These are phyloP conservation scores for Menidia menidia DNA, from an alignment of 2,797 vertebrate genomes.

Conservation along the genomic window DNA sequence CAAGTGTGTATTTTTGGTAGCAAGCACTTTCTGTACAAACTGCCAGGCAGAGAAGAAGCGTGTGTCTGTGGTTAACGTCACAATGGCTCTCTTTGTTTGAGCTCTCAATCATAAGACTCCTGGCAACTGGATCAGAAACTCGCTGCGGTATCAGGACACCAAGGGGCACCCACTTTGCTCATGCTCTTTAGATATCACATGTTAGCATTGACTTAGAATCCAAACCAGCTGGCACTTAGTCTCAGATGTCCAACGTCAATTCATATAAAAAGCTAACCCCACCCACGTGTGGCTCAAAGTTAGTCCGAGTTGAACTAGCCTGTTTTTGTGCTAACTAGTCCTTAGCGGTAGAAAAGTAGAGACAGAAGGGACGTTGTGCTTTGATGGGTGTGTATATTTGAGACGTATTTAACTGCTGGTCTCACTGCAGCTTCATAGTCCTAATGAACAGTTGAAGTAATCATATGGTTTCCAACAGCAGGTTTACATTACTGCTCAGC, in stretches of 20 bases:
- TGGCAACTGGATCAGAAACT: constrained; percentile 53
- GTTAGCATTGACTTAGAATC: not conserved
- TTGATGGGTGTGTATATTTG: constrained; percentile 9
- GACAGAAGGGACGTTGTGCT: constrained; percentile 16
- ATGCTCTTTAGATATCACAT: not conserved
- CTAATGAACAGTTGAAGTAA: constrained; percentile 39
- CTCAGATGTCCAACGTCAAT: not conserved
- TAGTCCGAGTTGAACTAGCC: constrained; percentile 6
- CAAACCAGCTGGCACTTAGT: constrained; percentile 1
- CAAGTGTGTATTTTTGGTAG: constrained; percentile 3
- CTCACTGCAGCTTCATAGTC: constrained; percentile 13
- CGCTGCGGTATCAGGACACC: constrained; percentile 61
- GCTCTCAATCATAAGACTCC: constrained; percentile 67
- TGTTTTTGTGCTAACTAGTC: constrained; percentile 11
- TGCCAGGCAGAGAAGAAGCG: constrained; percentile 26
- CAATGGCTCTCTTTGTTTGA: constrained; percentile 70
- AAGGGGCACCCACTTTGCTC: constrained; percentile 21
- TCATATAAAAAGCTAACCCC: not conserved
- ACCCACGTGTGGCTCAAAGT: constrained; percentile 1
- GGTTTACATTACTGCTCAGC: constrained; percentile 60
- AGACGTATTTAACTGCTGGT: constrained; percentile 33
- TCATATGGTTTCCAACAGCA: constrained; percentile 58
- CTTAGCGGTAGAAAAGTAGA: constrained; percentile 8
- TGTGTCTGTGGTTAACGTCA: constrained; percentile 38
- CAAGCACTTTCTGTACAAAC: constrained; percentile 9